phyloP scores from a whole-genome alignment of 2,888 invertebrate species.

The Mythimna impura region DNA sequence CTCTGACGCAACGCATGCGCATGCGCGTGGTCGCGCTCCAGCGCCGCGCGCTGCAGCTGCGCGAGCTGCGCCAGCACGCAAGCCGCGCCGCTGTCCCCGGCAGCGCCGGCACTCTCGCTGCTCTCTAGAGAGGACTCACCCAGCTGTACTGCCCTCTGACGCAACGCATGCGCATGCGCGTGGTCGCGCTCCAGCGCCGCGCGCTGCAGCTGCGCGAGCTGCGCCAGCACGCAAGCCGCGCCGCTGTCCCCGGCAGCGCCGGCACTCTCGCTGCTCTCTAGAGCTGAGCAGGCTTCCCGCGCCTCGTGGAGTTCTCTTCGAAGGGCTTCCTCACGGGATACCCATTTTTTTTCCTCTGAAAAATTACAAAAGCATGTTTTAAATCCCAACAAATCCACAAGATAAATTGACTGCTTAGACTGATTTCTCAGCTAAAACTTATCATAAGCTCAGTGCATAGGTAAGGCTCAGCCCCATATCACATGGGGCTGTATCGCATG shows the following conservation, averaged over 20 bases:
- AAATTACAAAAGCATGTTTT: background rate
- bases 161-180: slow-evolving; percentile 67
- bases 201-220: slow-evolving; percentile 79
- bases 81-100: too few species aligned
- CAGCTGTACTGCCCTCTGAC: slow-evolving; percentile 54
- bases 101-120: too few species aligned
- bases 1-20: too few species aligned
- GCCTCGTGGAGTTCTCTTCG: slow-evolving; percentile 78
- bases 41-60: too few species aligned
- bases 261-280: slow-evolving; percentile 45
- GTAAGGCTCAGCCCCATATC: too few species aligned
- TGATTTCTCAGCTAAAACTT: background rate
- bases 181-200: slow-evolving; percentile 78
- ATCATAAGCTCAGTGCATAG: too few species aligned
- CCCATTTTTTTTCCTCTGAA: slow-evolving; percentile 85
- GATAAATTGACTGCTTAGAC: background rate
- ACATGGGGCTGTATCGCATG: too few species aligned
- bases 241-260: slow-evolving; percentile 22
- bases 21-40: too few species aligned
- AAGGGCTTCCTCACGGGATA: slow-evolving; percentile 78
- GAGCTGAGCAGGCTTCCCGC: slow-evolving; percentile 71
- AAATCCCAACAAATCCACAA: background rate
- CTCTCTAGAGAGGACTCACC: slow-evolving; percentile 56
- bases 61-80: too few species aligned
- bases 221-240: slow-evolving; percentile 71